Base-by-base conservation (phyloP, 23 tunicate species). In the Halocynthia roretzi region DNA sequence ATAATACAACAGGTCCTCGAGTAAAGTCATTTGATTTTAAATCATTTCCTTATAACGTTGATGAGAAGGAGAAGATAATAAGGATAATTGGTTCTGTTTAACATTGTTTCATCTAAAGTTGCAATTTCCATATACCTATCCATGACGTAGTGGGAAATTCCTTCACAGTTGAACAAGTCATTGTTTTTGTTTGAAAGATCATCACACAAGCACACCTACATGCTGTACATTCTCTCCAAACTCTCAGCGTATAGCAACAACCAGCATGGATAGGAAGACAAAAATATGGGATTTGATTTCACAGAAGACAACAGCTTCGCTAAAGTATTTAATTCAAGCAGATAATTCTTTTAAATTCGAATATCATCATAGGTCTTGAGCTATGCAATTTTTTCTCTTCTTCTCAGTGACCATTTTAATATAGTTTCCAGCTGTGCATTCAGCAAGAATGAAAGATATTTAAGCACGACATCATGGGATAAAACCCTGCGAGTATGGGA, bases 241-340 rank as follows among this genome's bases (percentile, higher is more conserved):
- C 52, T 15, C 70, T 23, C 88, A 92, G 62, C 56, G 98, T 20
- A 62, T 92, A 31, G 98, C 87, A 6, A 82, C 81, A n/a, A 74
- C 85, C 7, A 63, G 90, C 11, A 86, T 92, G 87, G 92, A 86
- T 68, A 72, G 61, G 19, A 60, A 55, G 8, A 92, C 98, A 22
- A 92, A 92, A 86, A 75, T 92, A 9, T 92, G 85, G 85, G 98
- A 92, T 78, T 51, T 86, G 61, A 50, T 86, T 8, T 92, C 98
- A 52, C 67, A 86, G 31, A 79, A 72, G 10, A 68, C 83, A 21
- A 92, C 98, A 6, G 76, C 89, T 10, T 76, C 83, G 7, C 53
- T 92, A 40, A 76, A 51, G 91, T 84, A 15, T 76, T 67, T 7
- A 21, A 19, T 65, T 70, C 14, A 22, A n/a, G 2, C 22, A 17